Base-by-base conservation (phyloP, 1,140 invertebrate species). In the Triops cancriformis region DNA sequence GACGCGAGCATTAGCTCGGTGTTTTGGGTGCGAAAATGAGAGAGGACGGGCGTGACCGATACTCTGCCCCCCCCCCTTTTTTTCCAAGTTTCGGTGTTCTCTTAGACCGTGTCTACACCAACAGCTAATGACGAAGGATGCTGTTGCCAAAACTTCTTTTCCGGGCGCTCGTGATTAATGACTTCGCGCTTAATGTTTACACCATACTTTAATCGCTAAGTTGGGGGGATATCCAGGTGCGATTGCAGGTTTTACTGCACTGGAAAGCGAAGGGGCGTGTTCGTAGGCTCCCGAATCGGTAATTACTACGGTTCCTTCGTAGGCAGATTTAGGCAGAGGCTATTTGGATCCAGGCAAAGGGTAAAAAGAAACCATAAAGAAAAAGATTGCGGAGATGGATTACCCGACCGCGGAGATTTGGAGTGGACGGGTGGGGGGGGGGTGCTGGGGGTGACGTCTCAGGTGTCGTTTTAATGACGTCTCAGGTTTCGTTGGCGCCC, bases 401-500 rank as follows among this genome's bases (percentile, higher is more conserved):
- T 64, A 64, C 51, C 51, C 51, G 23, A 64, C 23, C 23, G 51
- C 1, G 51, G 51, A 18, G 7, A n/a, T 64, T 12, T 64, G 14
- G 14, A 23, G 45, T 64, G 9, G 0, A n/a, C 23, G 45, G 45
- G 45, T 64, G 45, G 45, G 45, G 10, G 45, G 10, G 74, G 73
- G 73, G 26, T 76, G 37, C 45, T 14, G 12, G 0, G 74, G 26
- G 18, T 5, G 37, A 45, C 37, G 45, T 76, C 74, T 76, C 74
- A 76, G 74, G 74, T 76, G 74, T 76, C 74, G 14, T 76, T 76
- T 76, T 76, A 76, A 76, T 76, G 74, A 76, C 74, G 26, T 26
- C 28, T 45, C 41, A 10, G 14, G 37, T 76, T 26, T 11, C 45
- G 26, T 76, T 7, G 14, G 11, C 74, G 26, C 74, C 5, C 12